phyloP scores from a whole-genome alignment of 1,140 invertebrate species.

The honey bee (Apis mellifera) region DNA sequence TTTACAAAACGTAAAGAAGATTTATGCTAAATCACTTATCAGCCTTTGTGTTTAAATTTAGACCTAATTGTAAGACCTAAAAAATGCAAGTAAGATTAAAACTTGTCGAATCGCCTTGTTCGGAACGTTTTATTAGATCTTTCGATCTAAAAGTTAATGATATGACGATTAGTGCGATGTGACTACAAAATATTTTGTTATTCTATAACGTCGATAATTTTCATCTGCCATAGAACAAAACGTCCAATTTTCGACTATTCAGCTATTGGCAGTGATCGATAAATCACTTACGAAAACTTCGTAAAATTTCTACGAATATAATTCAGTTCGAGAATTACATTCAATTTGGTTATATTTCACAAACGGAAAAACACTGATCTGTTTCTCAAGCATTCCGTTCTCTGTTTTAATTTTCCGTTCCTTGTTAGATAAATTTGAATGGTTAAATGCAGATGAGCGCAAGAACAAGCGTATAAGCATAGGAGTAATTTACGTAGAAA shows the following conservation, averaged over 20 bases:
- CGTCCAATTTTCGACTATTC: neutral
- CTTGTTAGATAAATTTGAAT: neutral
- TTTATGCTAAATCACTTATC: conserved; percentile 67
- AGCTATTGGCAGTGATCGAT: conserved; percentile 23
- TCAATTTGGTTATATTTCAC: conserved; percentile 6
- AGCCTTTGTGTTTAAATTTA: conserved; percentile 62
- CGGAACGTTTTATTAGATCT: conserved; percentile 2
- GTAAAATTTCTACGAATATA: conserved; percentile 4
- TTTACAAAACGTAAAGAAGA: conserved; percentile 73
- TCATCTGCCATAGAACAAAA: neutral
- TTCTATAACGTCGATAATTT: conserved; percentile 8
- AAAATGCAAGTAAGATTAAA: conserved; percentile 39
- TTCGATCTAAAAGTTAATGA: conserved; percentile 28
- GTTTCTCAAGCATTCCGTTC: neutral
- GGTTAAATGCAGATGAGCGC: neutral
- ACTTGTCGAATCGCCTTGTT: conserved; percentile 10
- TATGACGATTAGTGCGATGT: conserved; percentile 22
- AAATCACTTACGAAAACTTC: conserved; percentile 9
- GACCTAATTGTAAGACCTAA: conserved; percentile 52
- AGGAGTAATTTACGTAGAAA: neutral
- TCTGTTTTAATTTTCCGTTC: neutral
- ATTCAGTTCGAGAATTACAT: neutral
- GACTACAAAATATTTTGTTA: conserved; percentile 10
- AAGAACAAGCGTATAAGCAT: neutral
- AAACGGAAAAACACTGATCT: conserved; percentile 14